Conservation (phyloP, 2,113 vertebrate species). For the Herpetotheres cachinnans region DNA sequence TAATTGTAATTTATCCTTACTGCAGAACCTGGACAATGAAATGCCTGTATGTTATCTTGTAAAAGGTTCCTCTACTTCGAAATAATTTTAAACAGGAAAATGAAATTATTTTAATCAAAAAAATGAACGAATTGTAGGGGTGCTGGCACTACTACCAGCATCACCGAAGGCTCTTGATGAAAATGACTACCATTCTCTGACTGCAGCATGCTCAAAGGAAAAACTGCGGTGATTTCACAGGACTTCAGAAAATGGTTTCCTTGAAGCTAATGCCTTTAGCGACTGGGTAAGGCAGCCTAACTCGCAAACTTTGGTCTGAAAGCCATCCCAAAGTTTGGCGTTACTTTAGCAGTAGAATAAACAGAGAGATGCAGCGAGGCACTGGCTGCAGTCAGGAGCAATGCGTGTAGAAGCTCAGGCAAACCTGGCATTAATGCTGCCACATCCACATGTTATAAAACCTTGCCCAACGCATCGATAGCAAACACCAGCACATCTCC, state of each 20-base stretch:
- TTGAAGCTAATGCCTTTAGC: neutral
- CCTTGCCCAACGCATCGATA: accelerated
- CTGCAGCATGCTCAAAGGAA: neutral
- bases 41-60: neutral
- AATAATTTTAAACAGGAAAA: neutral
- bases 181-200: neutral
- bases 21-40: neutral
- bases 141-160: neutral
- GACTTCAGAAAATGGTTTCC: neutral
- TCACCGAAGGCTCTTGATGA: neutral
- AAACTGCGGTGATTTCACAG: neutral
- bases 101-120: neutral
- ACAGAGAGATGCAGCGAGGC: neutral
- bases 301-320: neutral
- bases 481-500: neutral
- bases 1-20: slow-evolving; percentile 34
- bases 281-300: neutral
- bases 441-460: neutral
- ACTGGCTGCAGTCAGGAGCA: neutral
- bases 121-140: neutral
- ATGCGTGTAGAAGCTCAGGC: neutral
- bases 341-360: neutral
- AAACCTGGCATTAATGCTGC: neutral
- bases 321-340: neutral
- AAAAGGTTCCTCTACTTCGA: neutral